Percentiles rank a stretch among this genome's conserved stretches.
phyloP scores from a whole-genome alignment of 2,888 invertebrate species.

The Drosophila greeni region DNA sequence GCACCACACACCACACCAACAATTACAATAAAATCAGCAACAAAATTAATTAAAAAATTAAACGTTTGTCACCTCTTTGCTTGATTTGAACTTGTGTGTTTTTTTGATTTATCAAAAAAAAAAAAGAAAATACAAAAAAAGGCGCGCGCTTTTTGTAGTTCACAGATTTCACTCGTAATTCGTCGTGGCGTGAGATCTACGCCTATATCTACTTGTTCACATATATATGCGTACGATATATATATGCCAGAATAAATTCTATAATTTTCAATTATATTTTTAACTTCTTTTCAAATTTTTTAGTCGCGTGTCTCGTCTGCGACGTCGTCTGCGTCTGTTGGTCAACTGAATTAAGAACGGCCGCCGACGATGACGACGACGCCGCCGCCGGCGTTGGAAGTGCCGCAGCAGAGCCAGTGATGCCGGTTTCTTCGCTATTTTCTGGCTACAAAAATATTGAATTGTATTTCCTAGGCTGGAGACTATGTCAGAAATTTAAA shows the following conservation, averaged over 20 bases:
- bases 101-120: constrained; percentile 34
- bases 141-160: constrained; percentile 56
- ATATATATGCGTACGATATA: constrained; percentile 12
- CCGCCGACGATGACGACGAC: constrained; percentile 41
- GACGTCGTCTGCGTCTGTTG: constrained; percentile 73
- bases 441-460: background rate
- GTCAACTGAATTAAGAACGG: constrained; percentile 76
- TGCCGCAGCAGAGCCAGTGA: constrained; percentile 19
- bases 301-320: constrained; percentile 69
- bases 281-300: constrained; percentile 27
- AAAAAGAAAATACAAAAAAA: constrained; percentile 18
- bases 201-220: constrained; percentile 14
- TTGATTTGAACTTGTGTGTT: constrained; percentile 9
- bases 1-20: constrained; percentile 43
- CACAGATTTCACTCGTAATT: constrained; percentile 8
- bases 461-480: background rate
- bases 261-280: constrained; percentile 29
- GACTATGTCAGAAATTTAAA: background rate
- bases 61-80: constrained; percentile 53
- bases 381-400: constrained; percentile 25
- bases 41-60: constrained; percentile 16
- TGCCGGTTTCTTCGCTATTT: background rate
- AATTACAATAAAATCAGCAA: constrained; percentile 13
- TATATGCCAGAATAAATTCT: constrained; percentile 23
- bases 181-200: constrained; percentile 14